phyloP scores from a whole-genome alignment of 2,797 vertebrate genomes.

The Schizothorax lantsangensis region DNA sequence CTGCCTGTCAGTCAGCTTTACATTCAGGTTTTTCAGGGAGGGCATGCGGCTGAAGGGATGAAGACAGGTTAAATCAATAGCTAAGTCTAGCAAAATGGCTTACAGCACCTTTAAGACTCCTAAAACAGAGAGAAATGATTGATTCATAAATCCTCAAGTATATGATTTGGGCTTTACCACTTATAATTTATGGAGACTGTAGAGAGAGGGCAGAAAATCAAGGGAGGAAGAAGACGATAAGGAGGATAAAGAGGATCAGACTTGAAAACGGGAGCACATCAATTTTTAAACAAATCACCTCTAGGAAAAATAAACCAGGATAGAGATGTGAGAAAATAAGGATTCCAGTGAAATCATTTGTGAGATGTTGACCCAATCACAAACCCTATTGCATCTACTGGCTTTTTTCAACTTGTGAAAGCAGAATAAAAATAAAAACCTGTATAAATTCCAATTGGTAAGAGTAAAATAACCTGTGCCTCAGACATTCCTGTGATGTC shows the following conservation, averaged over 20 bases:
- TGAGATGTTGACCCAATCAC: not conserved
- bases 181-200: not conserved
- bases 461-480: not conserved
- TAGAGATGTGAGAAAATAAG: not conserved
- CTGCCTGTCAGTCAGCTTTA: not conserved
- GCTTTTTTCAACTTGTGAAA: not conserved
- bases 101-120: not conserved
- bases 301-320: not conserved
- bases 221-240: not conserved
- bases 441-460: not conserved
- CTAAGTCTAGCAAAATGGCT: not conserved
- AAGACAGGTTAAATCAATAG: not conserved
- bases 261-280: not conserved
- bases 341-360: not conserved
- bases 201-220: not conserved
- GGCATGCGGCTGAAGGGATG: not conserved
- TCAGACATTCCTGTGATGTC: not conserved
- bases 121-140: not conserved
- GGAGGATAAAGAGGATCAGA: not conserved
- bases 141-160: not conserved
- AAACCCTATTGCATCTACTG: not conserved
- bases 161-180: not conserved
- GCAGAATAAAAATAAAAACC: not conserved
- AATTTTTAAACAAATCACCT: constrained; percentile 1
- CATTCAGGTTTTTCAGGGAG: not conserved